Conservation (phyloP, 2,113 vertebrate genomes). For the Orycteropus afer region DNA sequence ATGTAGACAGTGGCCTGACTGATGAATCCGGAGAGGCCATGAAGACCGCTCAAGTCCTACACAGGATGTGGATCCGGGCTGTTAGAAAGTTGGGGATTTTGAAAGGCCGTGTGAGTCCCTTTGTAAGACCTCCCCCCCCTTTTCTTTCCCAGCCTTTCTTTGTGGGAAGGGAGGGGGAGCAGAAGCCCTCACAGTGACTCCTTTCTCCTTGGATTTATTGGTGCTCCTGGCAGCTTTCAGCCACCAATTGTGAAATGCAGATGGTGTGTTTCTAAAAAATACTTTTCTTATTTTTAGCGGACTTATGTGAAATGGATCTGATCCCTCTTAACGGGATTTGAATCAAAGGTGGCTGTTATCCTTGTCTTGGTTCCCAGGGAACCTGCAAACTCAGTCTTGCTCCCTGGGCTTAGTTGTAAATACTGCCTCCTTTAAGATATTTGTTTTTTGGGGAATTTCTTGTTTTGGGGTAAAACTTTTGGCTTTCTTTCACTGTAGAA, state of each 20-base stretch:
- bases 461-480: neutral
- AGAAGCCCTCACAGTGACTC: neutral
- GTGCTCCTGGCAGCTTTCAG: neutral
- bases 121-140: neutral
- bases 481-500: neutral
- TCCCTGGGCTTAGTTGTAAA: neutral
- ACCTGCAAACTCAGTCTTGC: neutral
- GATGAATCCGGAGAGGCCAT: constrained; percentile 82
- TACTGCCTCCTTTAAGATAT: neutral
- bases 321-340: neutral
- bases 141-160: constrained; percentile 33
- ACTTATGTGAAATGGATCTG: neutral
- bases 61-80: constrained; percentile 93
- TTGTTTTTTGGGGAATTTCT: constrained; percentile 6
- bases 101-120: constrained; percentile 92
- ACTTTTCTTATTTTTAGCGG: constrained; percentile 29
- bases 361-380: neutral
- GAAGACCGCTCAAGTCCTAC: constrained; percentile 92
- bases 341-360: constrained; percentile 16
- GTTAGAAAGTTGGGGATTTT: constrained; percentile 93
- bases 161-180: neutral
- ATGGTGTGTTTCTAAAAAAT: constrained; percentile 16
- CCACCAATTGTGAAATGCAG: constrained; percentile 19
- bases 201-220: constrained; percentile 53
- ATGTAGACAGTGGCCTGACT: constrained; percentile 71